Evolutionary conservation across 2,888 invertebrate genomes (phyloP).

Genomic region (Agonopterix subpropinquella): DNA sequence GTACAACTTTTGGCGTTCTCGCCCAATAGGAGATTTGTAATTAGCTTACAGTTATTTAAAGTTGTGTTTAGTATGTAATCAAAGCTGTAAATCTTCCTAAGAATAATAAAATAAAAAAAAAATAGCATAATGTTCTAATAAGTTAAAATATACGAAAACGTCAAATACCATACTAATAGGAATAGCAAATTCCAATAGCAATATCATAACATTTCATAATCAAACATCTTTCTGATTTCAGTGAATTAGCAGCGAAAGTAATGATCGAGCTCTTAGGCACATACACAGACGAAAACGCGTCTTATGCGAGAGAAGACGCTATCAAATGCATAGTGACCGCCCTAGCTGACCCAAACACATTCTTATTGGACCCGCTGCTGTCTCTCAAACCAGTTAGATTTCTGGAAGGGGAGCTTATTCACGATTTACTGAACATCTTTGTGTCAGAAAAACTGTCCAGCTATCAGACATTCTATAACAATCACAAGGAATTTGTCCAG

Average conservation of each 20-base stretch:
- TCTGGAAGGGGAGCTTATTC: conserved; percentile 95
- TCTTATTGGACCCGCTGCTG: conserved; percentile 95
- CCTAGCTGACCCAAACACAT: conserved; percentile 95
- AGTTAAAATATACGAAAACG: too few relatives aligned
- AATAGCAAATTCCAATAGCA: background rate
- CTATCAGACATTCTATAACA: conserved; percentile 93
- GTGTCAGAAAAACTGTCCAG: conserved; percentile 95
- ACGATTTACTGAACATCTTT: conserved; percentile 95
- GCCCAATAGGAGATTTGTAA: too few relatives aligned
- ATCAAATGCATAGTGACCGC: conserved; percentile 97
- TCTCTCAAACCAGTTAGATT: conserved; percentile 96
- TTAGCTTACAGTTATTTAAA: too few relatives aligned
- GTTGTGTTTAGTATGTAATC: too few relatives aligned
- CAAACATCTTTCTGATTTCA: conserved; percentile 39
- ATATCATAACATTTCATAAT: background rate
- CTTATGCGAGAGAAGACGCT: conserved; percentile 97
- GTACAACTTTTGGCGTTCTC: too few relatives aligned
- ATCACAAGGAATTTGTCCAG: conserved; percentile 93
- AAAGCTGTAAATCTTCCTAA: too few relatives aligned
- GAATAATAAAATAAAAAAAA: too few relatives aligned
- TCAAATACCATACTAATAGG: too few relatives aligned
- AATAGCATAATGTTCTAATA: too few relatives aligned
- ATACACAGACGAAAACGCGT: conserved; percentile 97
- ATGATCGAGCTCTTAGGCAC: conserved; percentile 98
- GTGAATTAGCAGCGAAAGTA: conserved; percentile 94